phyloP scores from a whole-genome alignment of 92 coral and sea anemone species.

The Porites rus region DNA sequence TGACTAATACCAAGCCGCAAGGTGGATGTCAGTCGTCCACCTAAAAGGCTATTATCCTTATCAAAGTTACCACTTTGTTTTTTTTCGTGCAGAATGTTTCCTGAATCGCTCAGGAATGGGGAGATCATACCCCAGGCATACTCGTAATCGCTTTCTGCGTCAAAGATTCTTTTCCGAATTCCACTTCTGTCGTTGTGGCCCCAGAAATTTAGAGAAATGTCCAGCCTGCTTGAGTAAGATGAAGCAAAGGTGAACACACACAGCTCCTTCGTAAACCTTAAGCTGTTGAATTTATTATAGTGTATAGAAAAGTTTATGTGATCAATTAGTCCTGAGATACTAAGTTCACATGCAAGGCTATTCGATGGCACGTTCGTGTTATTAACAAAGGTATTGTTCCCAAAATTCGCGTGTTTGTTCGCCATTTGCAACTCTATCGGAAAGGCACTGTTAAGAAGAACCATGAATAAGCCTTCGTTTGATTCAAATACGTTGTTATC shows the following conservation, averaged over 20 bases:
- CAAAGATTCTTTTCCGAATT: slow-evolving; percentile 12
- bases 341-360: slow-evolving; percentile 21
- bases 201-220: slow-evolving; percentile 30
- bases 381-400: slow-evolving; percentile 40
- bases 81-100: not conserved
- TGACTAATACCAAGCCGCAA: not conserved
- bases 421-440: not conserved
- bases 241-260: slow-evolving; percentile 17
- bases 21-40: slow-evolving; percentile 21
- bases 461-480: slow-evolving; percentile 34
- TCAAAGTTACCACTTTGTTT: not conserved
- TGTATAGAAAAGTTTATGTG: not conserved
- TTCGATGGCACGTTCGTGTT: slow-evolving; percentile 4
- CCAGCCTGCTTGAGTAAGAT: slow-evolving; percentile 4
- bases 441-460: slow-evolving; percentile 19
- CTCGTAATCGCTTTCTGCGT: slow-evolving; percentile 28
- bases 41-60: not conserved
- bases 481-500: slow-evolving; percentile 15
- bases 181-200: not conserved
- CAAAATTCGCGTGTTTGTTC: not conserved
- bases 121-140: not conserved
- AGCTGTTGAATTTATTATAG: slow-evolving; percentile 29
- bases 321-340: slow-evolving; percentile 23
- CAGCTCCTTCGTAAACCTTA: slow-evolving; percentile 21
- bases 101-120: slow-evolving; percentile 9